Evolutionary conservation across 1,140 invertebrate species (phyloP), one percentile per base, ranked within the genome.

Genomic region (Schlechtendalia chinensis): DNA sequence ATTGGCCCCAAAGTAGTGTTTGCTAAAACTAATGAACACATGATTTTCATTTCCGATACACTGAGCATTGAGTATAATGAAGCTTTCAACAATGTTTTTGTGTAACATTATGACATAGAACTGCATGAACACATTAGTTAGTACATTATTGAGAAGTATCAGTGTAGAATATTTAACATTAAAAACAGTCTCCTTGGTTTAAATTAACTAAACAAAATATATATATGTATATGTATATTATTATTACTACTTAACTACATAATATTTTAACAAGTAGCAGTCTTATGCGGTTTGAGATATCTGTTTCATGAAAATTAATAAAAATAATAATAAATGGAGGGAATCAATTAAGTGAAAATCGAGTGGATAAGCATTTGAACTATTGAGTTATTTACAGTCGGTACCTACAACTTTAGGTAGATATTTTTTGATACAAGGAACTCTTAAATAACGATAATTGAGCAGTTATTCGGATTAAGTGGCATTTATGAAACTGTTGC

Each of bases 191-290:
- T 79, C 75, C 75, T 79, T 79, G 54, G 32, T 59, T 79, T 79
- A 58, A 79, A 79, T 79, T 63, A 79, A 79, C 75, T 79, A 79
- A 79, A 79, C 39, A 79, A 79, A 63, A 47, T 17, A 61, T 79
- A 79, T 77, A 77, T 45, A 22, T 77, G 32, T 59, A 45, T 77
- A 4, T 39, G 8, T 39, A 4, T 39, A 39, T 3, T 39, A 63
- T 79, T 79, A 79, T 59, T 79, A 79, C 75, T 79, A 79, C 75
- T 79, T 79, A 79, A 79, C 75, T 63, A 79, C 75, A 79, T 61
- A 79, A 79, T 79, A 79, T 79, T 79, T 79, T 79, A 79, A 79
- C 75, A 79, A 79, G 75, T 79, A 79, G 75, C 75, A 79, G 75
- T 79, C 75, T 79, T 79, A 79, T 79, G 39, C 75, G 75, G 75